phyloP scores from a whole-genome alignment of 2,888 invertebrate species.

The Drosophila borborema region DNA sequence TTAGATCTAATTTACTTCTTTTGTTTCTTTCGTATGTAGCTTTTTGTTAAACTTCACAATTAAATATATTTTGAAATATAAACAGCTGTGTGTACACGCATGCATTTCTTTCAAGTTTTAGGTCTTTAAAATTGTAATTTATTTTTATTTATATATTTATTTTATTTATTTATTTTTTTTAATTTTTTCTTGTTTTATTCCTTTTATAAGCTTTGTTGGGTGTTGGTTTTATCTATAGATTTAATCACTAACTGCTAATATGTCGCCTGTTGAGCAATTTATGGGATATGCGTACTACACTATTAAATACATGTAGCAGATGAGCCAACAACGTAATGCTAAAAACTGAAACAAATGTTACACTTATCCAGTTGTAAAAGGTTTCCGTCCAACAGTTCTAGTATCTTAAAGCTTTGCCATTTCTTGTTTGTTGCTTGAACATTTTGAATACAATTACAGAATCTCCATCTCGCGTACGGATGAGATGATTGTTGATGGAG shows the following conservation, averaged over 20 bases:
- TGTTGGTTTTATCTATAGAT: conserved; percentile 38
- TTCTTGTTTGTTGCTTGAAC: conserved; percentile 66
- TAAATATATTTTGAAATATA: conserved; percentile 56
- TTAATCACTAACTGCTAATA: conserved; percentile 43
- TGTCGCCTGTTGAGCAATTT: conserved; percentile 40
- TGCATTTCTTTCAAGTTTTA: conserved; percentile 45
- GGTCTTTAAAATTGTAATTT: conserved; percentile 40
- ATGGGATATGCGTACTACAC: conserved; percentile 30
- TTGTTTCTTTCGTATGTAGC: conserved; percentile 35
- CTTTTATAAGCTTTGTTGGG: conserved; percentile 45
- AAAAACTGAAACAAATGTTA: conserved; percentile 37
- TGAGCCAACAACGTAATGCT: conserved; percentile 44
- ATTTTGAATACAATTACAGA: conserved; percentile 52
- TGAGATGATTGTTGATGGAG: conserved; percentile 37
- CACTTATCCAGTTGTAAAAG: conserved; percentile 32
- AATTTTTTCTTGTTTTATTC: conserved; percentile 14
- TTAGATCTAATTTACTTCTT: conserved; percentile 42
- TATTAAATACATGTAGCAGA: conserved; percentile 20
- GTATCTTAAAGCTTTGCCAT: conserved; percentile 78
- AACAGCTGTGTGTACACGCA: conserved; percentile 35
- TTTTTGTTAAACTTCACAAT: conserved; percentile 51
- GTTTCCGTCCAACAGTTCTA: conserved; percentile 59
- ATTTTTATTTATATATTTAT: conserved; percentile 10
- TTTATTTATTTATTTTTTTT: conserved; percentile 21
- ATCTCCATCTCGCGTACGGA: conserved; percentile 19